Conservation (phyloP, 2,113 vertebrate species). For the Aptenodytes patagonicus region DNA sequence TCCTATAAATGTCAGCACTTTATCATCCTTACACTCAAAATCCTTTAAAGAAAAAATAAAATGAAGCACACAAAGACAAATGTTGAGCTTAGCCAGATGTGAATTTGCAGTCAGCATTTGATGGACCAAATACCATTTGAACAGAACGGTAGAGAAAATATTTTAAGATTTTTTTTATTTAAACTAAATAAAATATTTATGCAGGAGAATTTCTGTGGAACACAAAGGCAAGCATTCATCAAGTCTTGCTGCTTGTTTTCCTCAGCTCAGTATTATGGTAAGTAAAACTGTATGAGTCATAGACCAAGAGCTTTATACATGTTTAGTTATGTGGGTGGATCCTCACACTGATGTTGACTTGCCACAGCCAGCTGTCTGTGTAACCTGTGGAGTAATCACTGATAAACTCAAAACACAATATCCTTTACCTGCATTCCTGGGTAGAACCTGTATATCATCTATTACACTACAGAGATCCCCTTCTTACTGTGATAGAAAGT, state of each 20-base stretch:
- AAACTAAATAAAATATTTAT: conserved; percentile 71
- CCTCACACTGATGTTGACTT: conserved; percentile 14
- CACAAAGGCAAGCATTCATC: conserved; percentile 45
- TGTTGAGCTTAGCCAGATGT: conserved; percentile 41
- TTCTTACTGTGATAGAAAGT: not conserved
- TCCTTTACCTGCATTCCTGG: not conserved
- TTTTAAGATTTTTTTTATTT: conserved; percentile 68
- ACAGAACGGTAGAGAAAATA: conserved; percentile 56
- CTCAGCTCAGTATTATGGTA: conserved; percentile 5
- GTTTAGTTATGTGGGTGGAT: conserved; percentile 35
- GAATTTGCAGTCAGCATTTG: conserved; percentile 56
- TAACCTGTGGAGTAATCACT: not conserved
- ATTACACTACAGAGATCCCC: not conserved
- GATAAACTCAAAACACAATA: not conserved
- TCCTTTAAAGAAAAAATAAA: conserved; percentile 43
- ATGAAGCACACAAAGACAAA: conserved; percentile 26
- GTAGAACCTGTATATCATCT: not conserved
- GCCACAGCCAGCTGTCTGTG: not conserved
- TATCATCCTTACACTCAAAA: conserved; percentile 25
- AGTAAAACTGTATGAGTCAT: conserved; percentile 24
- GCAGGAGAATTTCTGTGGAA: conserved; percentile 29
- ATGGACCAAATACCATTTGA: conserved; percentile 54
- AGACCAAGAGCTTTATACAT: conserved; percentile 8
- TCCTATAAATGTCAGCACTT: conserved; percentile 53
- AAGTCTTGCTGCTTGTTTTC: conserved; percentile 31